phyloP scores from a whole-genome alignment of 2,797 vertebrate genomes.

The Streptopelia turtur region DNA sequence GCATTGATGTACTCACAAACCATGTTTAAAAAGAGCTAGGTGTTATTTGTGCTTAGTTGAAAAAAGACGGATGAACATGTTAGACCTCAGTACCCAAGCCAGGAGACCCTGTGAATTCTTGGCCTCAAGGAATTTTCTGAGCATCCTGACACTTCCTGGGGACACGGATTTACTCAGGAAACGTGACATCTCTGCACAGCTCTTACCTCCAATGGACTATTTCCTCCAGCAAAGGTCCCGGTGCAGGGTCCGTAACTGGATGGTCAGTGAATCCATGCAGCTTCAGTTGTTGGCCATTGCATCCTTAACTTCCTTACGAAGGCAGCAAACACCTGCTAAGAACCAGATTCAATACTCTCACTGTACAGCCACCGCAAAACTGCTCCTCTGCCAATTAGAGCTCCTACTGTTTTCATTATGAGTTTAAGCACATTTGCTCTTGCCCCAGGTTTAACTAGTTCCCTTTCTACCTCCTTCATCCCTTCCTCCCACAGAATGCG shows the following conservation, averaged over 20 bases:
- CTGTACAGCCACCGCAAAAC: neutral
- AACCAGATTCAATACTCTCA: neutral
- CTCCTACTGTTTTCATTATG: neutral
- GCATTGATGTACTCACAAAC: neutral
- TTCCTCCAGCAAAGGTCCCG: neutral
- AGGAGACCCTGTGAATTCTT: neutral
- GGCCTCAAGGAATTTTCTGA: neutral
- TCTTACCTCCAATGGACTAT: neutral
- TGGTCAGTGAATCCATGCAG: neutral
- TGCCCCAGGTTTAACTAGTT: neutral
- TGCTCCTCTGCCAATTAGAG: neutral
- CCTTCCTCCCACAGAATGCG: neutral
- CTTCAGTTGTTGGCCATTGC: neutral
- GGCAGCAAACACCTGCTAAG: neutral
- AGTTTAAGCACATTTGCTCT: neutral
- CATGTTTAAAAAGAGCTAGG: neutral
- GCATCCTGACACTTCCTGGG: neutral
- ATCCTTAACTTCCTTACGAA: neutral
- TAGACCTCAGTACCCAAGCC: neutral
- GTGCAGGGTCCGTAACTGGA: neutral
- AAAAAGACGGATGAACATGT: neutral
- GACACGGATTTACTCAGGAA: neutral
- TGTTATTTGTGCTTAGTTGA: neutral
- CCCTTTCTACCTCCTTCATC: neutral
- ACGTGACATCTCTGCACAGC: neutral